Base-by-base conservation (phyloP, 2,113 vertebrate genomes). In the Orthonyx spaldingii region DNA sequence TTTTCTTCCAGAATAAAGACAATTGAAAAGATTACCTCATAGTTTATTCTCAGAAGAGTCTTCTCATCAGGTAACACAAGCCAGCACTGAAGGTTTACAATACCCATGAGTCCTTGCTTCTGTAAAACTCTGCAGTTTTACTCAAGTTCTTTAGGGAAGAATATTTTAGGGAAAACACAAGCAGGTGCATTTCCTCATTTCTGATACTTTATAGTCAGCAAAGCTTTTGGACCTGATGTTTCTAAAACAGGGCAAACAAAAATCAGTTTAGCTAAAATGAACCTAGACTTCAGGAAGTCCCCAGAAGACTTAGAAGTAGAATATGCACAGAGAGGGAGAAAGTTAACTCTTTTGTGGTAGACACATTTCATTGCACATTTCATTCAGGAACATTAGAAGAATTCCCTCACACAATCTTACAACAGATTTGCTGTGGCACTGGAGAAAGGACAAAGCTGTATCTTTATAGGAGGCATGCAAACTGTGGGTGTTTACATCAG, bases 351-450 rank as follows among this genome's bases (percentile, higher is more conserved):
- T 77, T 53, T 5, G 2, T 32, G 5, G 15, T 35, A 61, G 47
- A 16, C 18, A 39, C 4, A 65, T 57, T 86, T 83, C 41, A 47
- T 80, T 1, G 0, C 20, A 77, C 1, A 1, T 39, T n/a, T n/a
- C n/a, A 55, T 32, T 55, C 42, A 70, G 42, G 23, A 84, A 32
- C 44, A 59, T 59, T 42, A 55, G 39, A 88, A 83, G 30, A 89
- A 84, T 63, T 84, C 41, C 30, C 42, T 41, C 16, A 8, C 15
- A 37, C 6, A 9, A 13, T 22, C 35, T 49, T 49, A 53, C 24
- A 24, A 63, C 18, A 33, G 9, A 26, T 81, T 28, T 4, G 1
- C 20, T 57, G 7, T 49, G 26, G 32, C 18, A 44, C 7, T 56
- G 30, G 30, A 71, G 32, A 68, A 88, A 12, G 18, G 10, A 83